Conservation (phyloP, 1,140 invertebrate genomes). For the Drosophila nasuta region DNA sequence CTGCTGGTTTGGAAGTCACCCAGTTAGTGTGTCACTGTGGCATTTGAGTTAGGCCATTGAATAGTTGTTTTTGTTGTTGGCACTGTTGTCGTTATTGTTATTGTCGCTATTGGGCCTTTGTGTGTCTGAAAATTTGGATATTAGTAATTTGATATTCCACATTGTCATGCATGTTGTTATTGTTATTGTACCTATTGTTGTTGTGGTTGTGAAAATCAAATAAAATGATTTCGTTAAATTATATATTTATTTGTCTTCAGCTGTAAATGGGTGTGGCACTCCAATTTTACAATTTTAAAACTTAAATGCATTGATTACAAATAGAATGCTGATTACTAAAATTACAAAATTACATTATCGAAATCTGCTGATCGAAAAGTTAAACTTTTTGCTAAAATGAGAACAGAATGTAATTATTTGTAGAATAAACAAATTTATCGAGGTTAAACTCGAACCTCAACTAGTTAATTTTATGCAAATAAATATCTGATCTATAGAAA, state of each 20-base stretch:
- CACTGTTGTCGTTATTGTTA: constrained; percentile 26
- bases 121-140: constrained; percentile 62
- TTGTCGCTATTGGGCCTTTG: constrained; percentile 36
- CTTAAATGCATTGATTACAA: not conserved
- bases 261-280: not conserved
- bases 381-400: not conserved
- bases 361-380: too few species aligned
- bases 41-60: constrained; percentile 57
- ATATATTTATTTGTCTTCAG: constrained; percentile 7
- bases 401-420: not conserved
- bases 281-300: not conserved
- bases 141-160: constrained; percentile 72
- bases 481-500: not conserved
- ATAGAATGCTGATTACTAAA: not conserved
- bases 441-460: not conserved
- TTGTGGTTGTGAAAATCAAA: constrained; percentile 31
- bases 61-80: constrained; percentile 34
- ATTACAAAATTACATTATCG: not conserved
- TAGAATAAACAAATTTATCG: not conserved
- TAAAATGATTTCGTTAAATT: constrained; percentile 15
- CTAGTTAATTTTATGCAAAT: not conserved
- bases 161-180: constrained; percentile 46
- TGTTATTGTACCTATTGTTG: constrained; percentile 11
- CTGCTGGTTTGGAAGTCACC: constrained; percentile 67
- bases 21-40: constrained; percentile 79